A percentile compares a stretch with the other conserved stretches of the same genome.
phyloP scores from a whole-genome alignment of 2,888 invertebrate species.

The Cosmorhoe ocellata region DNA sequence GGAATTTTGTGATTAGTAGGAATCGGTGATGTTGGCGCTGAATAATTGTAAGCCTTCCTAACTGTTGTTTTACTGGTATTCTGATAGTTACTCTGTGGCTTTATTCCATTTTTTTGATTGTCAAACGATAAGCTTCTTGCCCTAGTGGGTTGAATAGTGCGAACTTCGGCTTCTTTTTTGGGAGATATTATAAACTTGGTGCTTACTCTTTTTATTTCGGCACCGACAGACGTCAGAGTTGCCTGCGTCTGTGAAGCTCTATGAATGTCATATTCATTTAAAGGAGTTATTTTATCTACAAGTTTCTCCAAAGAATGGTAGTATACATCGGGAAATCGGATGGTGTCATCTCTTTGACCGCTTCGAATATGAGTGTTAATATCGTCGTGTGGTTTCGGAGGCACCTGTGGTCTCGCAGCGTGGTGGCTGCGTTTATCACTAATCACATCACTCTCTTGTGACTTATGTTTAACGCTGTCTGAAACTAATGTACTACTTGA shows the following conservation, averaged over 20 bases:
- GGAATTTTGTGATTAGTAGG: constrained; percentile 64
- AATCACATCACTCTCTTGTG: constrained; percentile 28
- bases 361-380: constrained; percentile 34
- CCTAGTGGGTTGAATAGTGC: constrained; percentile 69
- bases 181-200: constrained; percentile 74
- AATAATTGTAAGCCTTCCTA: constrained; percentile 68
- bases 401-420: constrained; percentile 59
- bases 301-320: constrained; percentile 73
- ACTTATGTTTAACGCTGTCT: constrained; percentile 52
- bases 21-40: constrained; percentile 73
- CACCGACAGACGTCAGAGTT: constrained; percentile 68
- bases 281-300: constrained; percentile 54
- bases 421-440: constrained; percentile 41
- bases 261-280: constrained; percentile 64
- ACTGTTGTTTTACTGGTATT: constrained; percentile 31
- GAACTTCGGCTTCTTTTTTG: constrained; percentile 75
- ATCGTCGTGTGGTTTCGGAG: constrained; percentile 56
- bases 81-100: constrained; percentile 19
- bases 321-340: constrained; percentile 65
- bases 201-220: constrained; percentile 75
- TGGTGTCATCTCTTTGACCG: constrained; percentile 33
- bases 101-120: constrained; percentile 39
- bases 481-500: constrained; percentile 72
- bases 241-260: constrained; percentile 57
- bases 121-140: constrained; percentile 71